phyloP scores from a whole-genome alignment of 2,113 vertebrate genomes.

The Pyrgilauda ruficollis region DNA sequence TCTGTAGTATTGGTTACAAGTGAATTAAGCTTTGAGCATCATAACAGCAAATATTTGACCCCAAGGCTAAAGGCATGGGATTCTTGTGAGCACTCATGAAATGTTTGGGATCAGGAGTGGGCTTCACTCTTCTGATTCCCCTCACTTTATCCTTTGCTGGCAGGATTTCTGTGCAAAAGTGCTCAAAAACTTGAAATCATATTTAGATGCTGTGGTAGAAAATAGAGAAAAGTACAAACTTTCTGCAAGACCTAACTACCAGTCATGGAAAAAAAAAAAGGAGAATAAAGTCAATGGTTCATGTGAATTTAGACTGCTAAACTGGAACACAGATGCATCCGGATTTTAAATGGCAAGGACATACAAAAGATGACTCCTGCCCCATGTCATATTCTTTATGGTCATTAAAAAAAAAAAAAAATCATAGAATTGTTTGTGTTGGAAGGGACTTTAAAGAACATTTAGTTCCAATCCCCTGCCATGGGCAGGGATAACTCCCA shows the following conservation, averaged over 20 bases:
- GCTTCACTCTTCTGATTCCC: not conserved
- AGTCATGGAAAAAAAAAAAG: not conserved
- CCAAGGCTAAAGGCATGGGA: not conserved
- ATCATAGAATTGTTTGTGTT: not conserved
- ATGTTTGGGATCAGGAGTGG: not conserved
- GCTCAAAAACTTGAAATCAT: not conserved
- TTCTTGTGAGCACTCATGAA: not conserved
- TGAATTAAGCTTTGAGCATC: not conserved
- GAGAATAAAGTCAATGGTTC: not conserved
- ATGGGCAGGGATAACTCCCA: not conserved
- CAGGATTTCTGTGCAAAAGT: not conserved
- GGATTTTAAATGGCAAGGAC: not conserved
- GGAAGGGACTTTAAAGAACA: not conserved
- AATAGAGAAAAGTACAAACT: not conserved
- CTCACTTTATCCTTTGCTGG: not conserved
- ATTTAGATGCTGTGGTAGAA: not conserved
- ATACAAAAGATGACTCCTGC: fast-evolving
- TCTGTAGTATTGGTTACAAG: not conserved
- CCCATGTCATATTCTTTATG: not conserved
- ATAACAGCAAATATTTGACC: not conserved
- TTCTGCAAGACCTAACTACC: not conserved
- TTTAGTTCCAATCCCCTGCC: not conserved
- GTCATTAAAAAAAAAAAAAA: not conserved
- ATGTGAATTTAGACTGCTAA: not conserved
- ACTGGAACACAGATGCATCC: not conserved